Evolutionary conservation across 2,888 invertebrate species (phyloP).

Genomic region (Acleris holmiana): DNA sequence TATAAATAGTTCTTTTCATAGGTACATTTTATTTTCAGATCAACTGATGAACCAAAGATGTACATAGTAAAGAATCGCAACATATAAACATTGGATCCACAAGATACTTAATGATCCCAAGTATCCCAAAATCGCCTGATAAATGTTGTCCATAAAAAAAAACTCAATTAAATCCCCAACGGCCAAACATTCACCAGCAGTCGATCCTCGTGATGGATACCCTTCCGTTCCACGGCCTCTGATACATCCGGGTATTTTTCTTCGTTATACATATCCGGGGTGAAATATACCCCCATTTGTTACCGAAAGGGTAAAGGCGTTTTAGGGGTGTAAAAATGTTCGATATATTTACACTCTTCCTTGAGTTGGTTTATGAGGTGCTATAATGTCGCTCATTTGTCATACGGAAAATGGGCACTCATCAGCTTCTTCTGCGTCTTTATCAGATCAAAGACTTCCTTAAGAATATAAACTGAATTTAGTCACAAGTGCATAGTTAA

Average conservation of each 20-base stretch:
- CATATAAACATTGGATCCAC: no score
- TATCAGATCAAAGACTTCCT: no score
- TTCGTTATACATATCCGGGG: constrained; percentile 40
- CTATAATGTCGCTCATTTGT: background rate
- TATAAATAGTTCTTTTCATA: no score
- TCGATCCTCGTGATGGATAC: constrained; percentile 22
- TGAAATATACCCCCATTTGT: constrained; percentile 39
- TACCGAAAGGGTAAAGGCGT: constrained; percentile 22
- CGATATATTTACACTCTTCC: constrained; percentile 27
- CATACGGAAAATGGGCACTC: no score
- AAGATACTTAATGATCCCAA: no score
- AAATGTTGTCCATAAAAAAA: background rate
- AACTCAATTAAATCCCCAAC: constrained; percentile 14
- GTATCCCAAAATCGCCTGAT: background rate
- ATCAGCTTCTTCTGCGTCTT: no score
- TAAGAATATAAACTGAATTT: no score
- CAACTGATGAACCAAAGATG: no score
- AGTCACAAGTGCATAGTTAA: no score
- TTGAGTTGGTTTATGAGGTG: constrained; percentile 12
- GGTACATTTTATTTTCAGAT: no score
- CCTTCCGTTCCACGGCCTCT: constrained; percentile 24
- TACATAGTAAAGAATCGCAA: no score
- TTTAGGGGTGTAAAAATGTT: constrained; percentile 12
- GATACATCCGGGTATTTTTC: constrained; percentile 42
- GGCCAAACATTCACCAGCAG: constrained; percentile 4